A percentile compares a stretch with the other conserved stretches of the same genome.
Conservation (phyloP, 2,888 invertebrate genomes). For the Synergus japonicus region DNA sequence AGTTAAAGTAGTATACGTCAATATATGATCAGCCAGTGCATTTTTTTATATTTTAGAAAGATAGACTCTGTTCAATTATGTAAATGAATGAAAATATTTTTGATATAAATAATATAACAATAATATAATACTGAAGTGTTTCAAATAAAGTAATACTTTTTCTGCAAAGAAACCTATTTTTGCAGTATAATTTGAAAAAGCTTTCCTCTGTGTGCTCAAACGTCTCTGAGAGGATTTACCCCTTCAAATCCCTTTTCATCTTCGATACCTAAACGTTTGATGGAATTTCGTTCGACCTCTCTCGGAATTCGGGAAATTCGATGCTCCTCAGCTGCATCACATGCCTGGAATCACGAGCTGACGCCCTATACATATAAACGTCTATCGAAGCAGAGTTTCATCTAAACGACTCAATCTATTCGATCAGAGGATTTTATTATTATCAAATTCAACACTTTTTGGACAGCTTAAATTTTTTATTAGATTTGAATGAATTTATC, state of each 20-base stretch:
- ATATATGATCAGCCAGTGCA: no score
- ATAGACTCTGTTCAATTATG: no score
- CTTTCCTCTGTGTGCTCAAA: slow-evolving; percentile 9
- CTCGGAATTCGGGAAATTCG: slow-evolving; percentile 64
- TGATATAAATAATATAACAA: no score
- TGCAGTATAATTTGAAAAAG: slow-evolving; percentile 25
- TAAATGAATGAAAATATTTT: no score
- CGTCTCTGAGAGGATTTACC: slow-evolving; percentile 6
- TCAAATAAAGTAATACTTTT: neutral
- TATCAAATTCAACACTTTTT: neutral
- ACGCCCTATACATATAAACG: slow-evolving; percentile 42
- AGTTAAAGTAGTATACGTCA: neutral
- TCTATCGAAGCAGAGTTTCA: slow-evolving; percentile 36
- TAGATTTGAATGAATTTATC: neutral
- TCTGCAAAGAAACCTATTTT: neutral
- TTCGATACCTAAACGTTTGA: slow-evolving; percentile 48
- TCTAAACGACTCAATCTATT: slow-evolving; percentile 18
- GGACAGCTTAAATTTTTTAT: neutral
- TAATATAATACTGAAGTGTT: neutral
- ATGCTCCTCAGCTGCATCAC: slow-evolving; percentile 57
- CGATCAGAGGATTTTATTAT: slow-evolving; percentile 3
- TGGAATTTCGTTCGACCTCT: slow-evolving; percentile 58
- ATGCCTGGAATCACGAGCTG: slow-evolving; percentile 48
- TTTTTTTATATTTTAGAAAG: no score
- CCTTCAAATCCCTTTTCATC: slow-evolving; percentile 44